Conservation (phyloP, 2,888 invertebrate species). For the Margaritifera margaritifera region DNA sequence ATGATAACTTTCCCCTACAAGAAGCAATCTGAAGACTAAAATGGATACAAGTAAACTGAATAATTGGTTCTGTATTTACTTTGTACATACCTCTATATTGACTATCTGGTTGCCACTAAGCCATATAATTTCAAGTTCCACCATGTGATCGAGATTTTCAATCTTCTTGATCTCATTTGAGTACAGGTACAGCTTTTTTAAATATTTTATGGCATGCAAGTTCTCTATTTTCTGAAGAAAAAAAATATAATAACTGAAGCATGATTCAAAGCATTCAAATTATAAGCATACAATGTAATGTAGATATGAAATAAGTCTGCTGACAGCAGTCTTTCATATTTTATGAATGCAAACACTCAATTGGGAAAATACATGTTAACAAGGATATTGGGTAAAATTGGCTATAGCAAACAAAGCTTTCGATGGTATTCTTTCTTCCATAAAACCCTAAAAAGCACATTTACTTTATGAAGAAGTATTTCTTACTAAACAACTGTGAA, state of each 20-base stretch:
- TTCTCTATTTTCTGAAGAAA: constrained; percentile 67
- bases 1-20: no score
- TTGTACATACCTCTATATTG: constrained; percentile 62
- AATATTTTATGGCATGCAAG: constrained; percentile 51
- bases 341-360: no score
- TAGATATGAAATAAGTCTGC: no score
- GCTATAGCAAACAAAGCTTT: no score
- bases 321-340: no score
- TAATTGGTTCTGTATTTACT: background rate
- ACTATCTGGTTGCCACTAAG: constrained; percentile 67
- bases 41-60: background rate
- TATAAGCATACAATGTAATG: no score
- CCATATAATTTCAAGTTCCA: constrained; percentile 66
- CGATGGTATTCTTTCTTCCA: no score
- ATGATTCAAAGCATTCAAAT: background rate
- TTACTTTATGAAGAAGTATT: no score
- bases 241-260: background rate
- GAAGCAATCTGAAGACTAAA: background rate
- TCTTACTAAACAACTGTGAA: no score
- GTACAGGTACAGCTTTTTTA: constrained; percentile 69
- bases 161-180: constrained; percentile 67
- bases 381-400: no score
- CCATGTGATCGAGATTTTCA: constrained; percentile 64
- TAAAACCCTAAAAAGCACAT: no score
- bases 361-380: no score